phyloP scores from a whole-genome alignment of 2,797 vertebrate species.

The Hydrophis major region DNA sequence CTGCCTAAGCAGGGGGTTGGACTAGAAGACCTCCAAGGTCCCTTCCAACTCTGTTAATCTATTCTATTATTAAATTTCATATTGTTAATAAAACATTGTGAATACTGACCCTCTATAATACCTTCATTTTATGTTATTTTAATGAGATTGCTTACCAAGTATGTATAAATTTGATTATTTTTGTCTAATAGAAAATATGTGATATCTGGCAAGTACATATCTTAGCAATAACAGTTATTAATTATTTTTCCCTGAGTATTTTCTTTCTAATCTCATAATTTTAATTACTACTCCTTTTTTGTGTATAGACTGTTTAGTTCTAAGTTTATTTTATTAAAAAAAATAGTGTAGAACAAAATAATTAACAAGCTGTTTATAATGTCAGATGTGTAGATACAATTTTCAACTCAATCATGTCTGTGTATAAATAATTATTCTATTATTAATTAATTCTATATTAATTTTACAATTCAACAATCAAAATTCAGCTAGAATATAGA shows the following conservation, averaged over 20 bases:
- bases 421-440: background rate
- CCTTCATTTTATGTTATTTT: slow-evolving; percentile 11
- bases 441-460: background rate
- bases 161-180: slow-evolving; percentile 29
- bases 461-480: background rate
- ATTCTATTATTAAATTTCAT: slow-evolving; percentile 26
- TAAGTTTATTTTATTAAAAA: background rate
- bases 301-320: background rate
- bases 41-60: too few species aligned
- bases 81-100: slow-evolving; percentile 38
- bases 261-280: background rate
- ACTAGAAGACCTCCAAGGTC: too few species aligned
- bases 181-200: slow-evolving; percentile 40
- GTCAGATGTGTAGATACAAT: background rate
- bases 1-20: too few species aligned
- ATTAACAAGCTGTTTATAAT: background rate
- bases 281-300: background rate
- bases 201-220: background rate
- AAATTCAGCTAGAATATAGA: background rate
- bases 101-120: slow-evolving; percentile 10
- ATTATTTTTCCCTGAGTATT: too few species aligned
- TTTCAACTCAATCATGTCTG: background rate
- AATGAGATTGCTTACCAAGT: slow-evolving; percentile 21
- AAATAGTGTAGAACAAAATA: background rate
- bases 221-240: background rate